Percentiles rank a stretch among this genome's conserved stretches.
Conservation (phyloP, 2,888 invertebrate species). For the Chorisops tibialis region DNA sequence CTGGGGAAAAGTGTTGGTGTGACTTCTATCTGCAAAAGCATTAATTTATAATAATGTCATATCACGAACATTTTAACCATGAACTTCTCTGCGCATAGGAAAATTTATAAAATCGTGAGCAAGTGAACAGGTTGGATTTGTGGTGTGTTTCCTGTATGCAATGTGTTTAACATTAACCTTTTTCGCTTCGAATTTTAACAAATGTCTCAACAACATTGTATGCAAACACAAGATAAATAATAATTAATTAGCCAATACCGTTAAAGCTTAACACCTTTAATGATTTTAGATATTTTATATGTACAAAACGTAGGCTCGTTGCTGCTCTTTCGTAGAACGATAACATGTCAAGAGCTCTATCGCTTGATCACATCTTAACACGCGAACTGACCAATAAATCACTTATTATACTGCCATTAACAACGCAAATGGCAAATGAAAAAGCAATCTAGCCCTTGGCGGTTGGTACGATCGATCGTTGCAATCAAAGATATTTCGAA, state of each 20-base stretch:
- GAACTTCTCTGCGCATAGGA: too few species aligned
- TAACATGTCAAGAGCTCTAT: slow-evolving; percentile 12
- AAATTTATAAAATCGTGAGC: too few species aligned
- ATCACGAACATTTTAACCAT: too few species aligned
- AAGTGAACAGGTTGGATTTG: too few species aligned
- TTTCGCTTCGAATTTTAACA: neutral
- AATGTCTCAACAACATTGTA: neutral
- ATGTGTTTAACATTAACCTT: too few species aligned
- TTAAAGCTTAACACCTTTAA: slow-evolving; percentile 6
- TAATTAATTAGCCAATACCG: slow-evolving; percentile 4
- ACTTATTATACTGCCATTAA: slow-evolving; percentile 20
- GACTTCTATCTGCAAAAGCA: too few species aligned
- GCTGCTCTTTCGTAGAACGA: neutral
- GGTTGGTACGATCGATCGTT: neutral
- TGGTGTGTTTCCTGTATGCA: too few species aligned
- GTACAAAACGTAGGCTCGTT: neutral
- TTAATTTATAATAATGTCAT: too few species aligned
- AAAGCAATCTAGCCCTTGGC: slow-evolving; percentile 10
- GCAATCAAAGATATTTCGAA: too few species aligned
- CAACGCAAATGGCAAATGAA: slow-evolving; percentile 9
- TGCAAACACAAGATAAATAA: slow-evolving; percentile 1
- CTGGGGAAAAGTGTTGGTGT: too few species aligned
- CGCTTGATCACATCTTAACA: slow-evolving; percentile 16
- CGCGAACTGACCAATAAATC: slow-evolving; percentile 22
- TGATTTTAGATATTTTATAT: slow-evolving; percentile 1